Conservation (phyloP, 1,140 invertebrate species). For the Artemia franciscana region DNA sequence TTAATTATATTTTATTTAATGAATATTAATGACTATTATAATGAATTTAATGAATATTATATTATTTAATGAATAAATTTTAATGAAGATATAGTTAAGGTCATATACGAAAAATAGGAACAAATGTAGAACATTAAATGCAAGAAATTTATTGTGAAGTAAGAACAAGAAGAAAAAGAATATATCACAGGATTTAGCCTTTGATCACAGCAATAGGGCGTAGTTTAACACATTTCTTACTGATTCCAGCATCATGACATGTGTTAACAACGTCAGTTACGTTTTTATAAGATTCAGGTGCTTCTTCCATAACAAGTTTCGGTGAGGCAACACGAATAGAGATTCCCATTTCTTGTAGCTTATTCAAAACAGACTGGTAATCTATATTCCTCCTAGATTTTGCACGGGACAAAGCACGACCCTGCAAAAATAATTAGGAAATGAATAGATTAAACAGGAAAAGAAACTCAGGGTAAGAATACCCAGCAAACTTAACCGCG, state of each 20-base stretch:
- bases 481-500: too few relatives aligned
- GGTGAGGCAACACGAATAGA: slow-evolving; percentile 95
- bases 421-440: slow-evolving; percentile 30
- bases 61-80: too few relatives aligned
- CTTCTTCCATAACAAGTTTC: slow-evolving; percentile 99
- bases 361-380: slow-evolving; percentile 68
- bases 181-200: slow-evolving; percentile 32
- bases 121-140: too few relatives aligned
- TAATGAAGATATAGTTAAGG: too few relatives aligned
- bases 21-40: too few relatives aligned
- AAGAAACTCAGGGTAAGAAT: too few relatives aligned
- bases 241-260: slow-evolving; percentile 90
- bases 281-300: slow-evolving; percentile 98
- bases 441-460: slow-evolving; percentile 3
- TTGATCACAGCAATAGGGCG: slow-evolving; percentile 97
- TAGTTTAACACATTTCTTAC: slow-evolving; percentile 90
- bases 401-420: slow-evolving; percentile 80
- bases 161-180: neutral
- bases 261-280: slow-evolving; percentile 98
- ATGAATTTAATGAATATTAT: too few relatives aligned
- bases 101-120: too few relatives aligned
- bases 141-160: too few relatives aligned
- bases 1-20: too few relatives aligned
- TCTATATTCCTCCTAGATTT: slow-evolving; percentile 90
- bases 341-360: slow-evolving; percentile 73